Evolutionary conservation across 2,113 vertebrate genomes (phyloP), one percentile per base, ranked within the genome.

Genomic region (Oxyura jamaicensis): DNA sequence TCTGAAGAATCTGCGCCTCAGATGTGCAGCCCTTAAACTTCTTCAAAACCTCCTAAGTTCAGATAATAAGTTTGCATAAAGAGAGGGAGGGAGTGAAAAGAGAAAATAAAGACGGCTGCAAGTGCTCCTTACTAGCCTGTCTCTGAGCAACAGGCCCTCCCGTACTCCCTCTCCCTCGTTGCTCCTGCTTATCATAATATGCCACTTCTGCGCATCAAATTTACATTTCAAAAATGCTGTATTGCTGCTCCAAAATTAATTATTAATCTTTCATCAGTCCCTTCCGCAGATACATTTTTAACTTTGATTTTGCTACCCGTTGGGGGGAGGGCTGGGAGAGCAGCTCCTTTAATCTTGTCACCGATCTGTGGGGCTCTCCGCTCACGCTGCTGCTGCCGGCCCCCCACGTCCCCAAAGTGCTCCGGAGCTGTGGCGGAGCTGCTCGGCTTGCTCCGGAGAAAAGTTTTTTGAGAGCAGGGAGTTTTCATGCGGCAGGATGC

Each of bases 201-300:
- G 92, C 94, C 95, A 95, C 94, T 91, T 98, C 96, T 96, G 93
- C 85, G 88, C 94, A 97, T 93, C 93, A 97, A 91, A 98, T 98
- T 98, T 98, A 97, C 96, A 98, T 97, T 98, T 98, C 97, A 97
- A 96, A 97, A 97, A 98, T 97, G 97, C 94, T 93, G 90, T 94
- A 96, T 97, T 79, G 92, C 97, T 96, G 86, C 95, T 95, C 90
- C 92, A 94, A 97, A 90, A 97, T 98, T 98, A 98, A 98, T 97
- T 97, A 98, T 98, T 98, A 97, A 98, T 98, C 95, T 97, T 96
- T 92, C 89, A 97, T 91, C 90, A 96, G 92, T 96, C 90, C 94
- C 91, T 97, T 98, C 95, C 97, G 95, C 88, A 94, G 92, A 97
- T 97, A 88, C 90, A 97, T 95, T 96, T 97, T 97, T 96, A 97